Evolutionary conservation across 1,140 invertebrate genomes (phyloP), one percentile per base, ranked within the genome.

Genomic region (Saccostrea cuccullata): DNA sequence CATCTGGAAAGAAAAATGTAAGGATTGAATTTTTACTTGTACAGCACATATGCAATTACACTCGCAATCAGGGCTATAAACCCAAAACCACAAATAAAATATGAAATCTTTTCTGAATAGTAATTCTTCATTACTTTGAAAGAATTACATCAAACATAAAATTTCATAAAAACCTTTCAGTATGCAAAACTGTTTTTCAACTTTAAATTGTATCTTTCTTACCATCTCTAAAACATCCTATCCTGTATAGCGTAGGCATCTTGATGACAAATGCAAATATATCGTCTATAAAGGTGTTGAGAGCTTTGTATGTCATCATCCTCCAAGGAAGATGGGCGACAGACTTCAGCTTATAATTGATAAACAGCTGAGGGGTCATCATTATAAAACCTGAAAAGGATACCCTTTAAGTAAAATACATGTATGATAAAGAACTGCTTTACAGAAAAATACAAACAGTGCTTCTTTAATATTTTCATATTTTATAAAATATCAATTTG

Each of bases 201-300:
- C 17, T 23, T 56, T n/a, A 84, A 84, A 17, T 20, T 11, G 64
- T 0, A 20, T 23, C 60, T 40, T 64, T 90, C 96, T 95, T 95
- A 97, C 97, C 98, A 96, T 99, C 98, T 94, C 99, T 96, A 95
- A 99, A 98, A 95, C 99, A 99, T 20, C 99, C 98, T 84, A 96
- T 94, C 84, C 96, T 93, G 94, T 99, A 99, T 96, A 99, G 97
- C 0, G 98, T 99, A 60, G 99, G 99, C 99, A 99, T 99, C 96
- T 99, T 99, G 90, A 99, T 99, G 87, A 99, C 98, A 96, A 99
- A 99, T 87, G 99, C 99, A 96, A 99, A 99, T 91, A 99, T 98
- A 95, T 99, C 99, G 96, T 99, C 99, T 93, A 99, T 99, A 94
- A 99, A 99, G 3, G 99, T 99, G 94, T 99, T 99, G n/a, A 99